Conservation (phyloP, 1,140 invertebrate species). For the Micrasema minimum region DNA sequence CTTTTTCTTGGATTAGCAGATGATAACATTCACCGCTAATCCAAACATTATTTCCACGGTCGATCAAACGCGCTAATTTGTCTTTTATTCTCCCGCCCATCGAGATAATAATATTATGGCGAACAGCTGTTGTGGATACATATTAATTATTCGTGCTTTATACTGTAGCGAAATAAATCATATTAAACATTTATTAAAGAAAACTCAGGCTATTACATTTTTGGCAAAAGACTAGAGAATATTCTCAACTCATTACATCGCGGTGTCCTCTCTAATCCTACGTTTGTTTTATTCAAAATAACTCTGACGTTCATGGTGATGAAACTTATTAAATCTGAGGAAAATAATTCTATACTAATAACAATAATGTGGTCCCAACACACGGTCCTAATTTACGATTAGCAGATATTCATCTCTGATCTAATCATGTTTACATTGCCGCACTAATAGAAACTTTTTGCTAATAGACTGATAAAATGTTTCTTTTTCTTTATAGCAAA, state of each 20-base stretch:
- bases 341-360: neutral
- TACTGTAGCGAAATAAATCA: conserved; percentile 15
- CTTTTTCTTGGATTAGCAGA: neutral
- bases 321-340: neutral
- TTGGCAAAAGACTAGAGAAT: conserved; percentile 23
- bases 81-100: conserved; percentile 2
- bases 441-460: too few species aligned
- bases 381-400: conserved; percentile 6
- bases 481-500: too few species aligned
- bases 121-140: conserved; percentile 28
- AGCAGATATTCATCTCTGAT: too few species aligned
- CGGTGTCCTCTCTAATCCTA: conserved; percentile 1
- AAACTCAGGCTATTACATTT: conserved; percentile 17
- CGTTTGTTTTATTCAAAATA: conserved; percentile 7
- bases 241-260: conserved; percentile 10
- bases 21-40: conserved; percentile 17
- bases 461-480: too few species aligned
- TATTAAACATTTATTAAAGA: conserved; percentile 17
- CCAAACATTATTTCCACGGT: conserved; percentile 14
- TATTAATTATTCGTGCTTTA: conserved; percentile 37
- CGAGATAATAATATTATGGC: conserved; percentile 16
- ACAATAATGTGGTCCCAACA: conserved; percentile 16
- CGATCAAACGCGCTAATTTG: conserved; percentile 24
- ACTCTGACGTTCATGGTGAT: neutral
- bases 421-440: too few species aligned